These are phyloP conservation scores for Iselma pallidipennis DNA, from an alignment of 2,888 invertebrate species.

Conservation along the genomic window DNA sequence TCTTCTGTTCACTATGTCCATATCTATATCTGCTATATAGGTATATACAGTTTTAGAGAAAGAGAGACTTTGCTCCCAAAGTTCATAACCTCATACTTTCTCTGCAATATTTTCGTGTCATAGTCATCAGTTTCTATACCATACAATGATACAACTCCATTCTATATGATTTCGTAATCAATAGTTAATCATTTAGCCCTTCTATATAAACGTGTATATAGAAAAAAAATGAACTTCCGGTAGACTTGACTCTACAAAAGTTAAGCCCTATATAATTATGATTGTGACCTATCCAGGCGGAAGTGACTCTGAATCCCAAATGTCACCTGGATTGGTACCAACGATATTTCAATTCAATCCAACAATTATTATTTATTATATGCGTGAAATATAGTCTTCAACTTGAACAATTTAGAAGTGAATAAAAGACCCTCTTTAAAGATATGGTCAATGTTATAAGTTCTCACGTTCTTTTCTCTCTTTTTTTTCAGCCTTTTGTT, in stretches of 20 bases:
- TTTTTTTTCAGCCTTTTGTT: neutral
- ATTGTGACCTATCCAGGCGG: neutral
- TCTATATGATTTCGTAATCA: neutral
- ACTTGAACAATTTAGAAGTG: neutral
- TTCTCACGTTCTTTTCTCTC: neutral
- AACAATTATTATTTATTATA: no score
- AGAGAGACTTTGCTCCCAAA: neutral
- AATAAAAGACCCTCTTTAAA: neutral
- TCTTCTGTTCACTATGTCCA: no score
- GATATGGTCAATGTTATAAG: neutral
- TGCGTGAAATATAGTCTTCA: neutral
- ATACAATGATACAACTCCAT: neutral
- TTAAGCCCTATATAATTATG: neutral
- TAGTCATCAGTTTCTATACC: neutral
- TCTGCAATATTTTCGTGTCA: conserved; percentile 2
- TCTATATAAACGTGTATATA: no score
- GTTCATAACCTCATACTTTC: conserved; percentile 1
- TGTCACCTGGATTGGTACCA: neutral
- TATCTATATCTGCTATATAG: no score
- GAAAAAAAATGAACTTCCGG: no score
- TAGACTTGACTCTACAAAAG: neutral
- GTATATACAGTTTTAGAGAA: neutral
- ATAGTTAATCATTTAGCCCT: neutral
- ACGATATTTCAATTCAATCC: neutral
- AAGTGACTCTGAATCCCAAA: neutral